Evolutionary conservation across 2,797 vertebrate species (phyloP).

Genomic region (Xenentodon cancila): DNA sequence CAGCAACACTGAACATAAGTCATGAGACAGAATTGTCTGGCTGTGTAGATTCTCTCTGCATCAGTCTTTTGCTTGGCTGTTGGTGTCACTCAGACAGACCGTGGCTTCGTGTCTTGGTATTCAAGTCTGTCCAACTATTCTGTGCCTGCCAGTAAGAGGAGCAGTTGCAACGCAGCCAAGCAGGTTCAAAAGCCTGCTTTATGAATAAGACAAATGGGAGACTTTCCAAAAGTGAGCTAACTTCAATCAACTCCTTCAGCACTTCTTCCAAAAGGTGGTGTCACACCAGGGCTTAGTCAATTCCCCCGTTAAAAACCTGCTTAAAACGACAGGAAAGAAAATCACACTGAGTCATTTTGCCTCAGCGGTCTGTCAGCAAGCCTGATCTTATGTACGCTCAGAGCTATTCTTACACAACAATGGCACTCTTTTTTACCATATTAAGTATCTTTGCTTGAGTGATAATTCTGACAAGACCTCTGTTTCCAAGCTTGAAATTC

Average conservation of each 20-base stretch:
- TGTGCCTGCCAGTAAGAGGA: conserved; percentile 31
- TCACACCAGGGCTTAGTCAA: conserved; percentile 46
- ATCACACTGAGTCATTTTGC: conserved; percentile 50
- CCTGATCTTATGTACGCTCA: conserved; percentile 33
- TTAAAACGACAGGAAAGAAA: conserved; percentile 30
- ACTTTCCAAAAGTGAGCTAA: conserved; percentile 44
- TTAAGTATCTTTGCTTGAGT: conserved; percentile 46
- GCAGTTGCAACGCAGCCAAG: conserved; percentile 48
- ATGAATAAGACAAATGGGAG: conserved; percentile 62
- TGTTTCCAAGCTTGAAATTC: conserved; percentile 41
- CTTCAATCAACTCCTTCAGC: conserved; percentile 50
- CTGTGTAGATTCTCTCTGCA: no score
- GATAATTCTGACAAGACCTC: conserved; percentile 43
- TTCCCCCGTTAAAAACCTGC: conserved; percentile 22
- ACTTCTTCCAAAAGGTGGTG: conserved; percentile 46
- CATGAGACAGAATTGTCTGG: no score
- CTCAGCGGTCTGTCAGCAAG: conserved; percentile 35
- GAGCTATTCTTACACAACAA: conserved; percentile 58
- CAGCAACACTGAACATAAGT: no score
- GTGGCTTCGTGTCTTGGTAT: conserved; percentile 32
- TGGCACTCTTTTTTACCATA: conserved; percentile 34
- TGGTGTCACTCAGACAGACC: conserved; percentile 1
- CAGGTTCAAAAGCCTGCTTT: conserved; percentile 55
- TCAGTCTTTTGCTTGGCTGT: background rate
- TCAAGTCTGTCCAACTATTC: conserved; percentile 43